Percentiles rank a stretch among this genome's conserved stretches.
Conservation (phyloP, 2,113 vertebrate genomes). For the Hypocryptadius cinnamomeus region DNA sequence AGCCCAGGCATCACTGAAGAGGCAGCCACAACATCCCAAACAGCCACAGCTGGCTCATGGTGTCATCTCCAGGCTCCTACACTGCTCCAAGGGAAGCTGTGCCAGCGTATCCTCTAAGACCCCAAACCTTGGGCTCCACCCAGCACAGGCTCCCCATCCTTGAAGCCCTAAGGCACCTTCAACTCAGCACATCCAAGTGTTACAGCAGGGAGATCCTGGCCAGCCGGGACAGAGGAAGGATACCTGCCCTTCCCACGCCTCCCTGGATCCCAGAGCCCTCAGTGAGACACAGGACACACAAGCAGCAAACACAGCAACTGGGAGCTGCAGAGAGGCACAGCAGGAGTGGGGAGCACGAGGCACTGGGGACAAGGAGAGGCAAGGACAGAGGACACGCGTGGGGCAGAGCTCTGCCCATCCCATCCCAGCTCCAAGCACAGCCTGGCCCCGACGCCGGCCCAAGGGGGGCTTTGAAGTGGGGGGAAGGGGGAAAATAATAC, state of each 20-base stretch:
- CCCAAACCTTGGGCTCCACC: not conserved
- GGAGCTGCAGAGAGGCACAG: not conserved
- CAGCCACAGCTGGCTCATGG: accelerated
- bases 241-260: accelerated
- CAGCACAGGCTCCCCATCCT: not conserved
- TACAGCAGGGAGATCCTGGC: not conserved
- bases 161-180: not conserved
- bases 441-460: accelerated
- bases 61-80: accelerated
- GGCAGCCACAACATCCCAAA: accelerated
- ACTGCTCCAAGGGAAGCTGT: accelerated
- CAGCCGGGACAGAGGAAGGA: not conserved
- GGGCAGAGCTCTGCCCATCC: not conserved
- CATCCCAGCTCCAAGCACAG: not conserved
- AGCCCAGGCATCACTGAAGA: accelerated
- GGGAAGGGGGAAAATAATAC: not conserved
- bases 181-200: not conserved
- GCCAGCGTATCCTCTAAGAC: not conserved
- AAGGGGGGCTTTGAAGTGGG: not conserved
- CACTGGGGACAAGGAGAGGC: not conserved
- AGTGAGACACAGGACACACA: not conserved
- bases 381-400: not conserved
- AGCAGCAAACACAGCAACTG: not conserved
- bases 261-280: not conserved
- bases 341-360: not conserved